Conservation (phyloP, 2,888 invertebrate species). For the Acheta domesticus region DNA sequence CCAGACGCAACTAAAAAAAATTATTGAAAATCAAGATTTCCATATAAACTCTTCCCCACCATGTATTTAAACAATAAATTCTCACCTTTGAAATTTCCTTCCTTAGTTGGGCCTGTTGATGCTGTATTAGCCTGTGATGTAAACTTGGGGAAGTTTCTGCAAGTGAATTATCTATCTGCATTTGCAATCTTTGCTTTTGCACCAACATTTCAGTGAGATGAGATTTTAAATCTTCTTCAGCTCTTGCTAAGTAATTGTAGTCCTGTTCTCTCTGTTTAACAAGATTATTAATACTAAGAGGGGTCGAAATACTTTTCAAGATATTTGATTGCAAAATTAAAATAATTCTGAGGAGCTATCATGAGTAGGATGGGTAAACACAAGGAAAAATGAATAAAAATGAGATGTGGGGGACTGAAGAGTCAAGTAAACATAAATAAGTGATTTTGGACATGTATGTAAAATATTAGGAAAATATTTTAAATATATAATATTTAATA, state of each 20-base stretch:
- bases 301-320: too few species aligned
- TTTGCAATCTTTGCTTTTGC: background rate
- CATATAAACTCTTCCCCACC: background rate
- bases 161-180: background rate
- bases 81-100: background rate
- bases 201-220: background rate
- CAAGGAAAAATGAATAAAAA: too few species aligned
- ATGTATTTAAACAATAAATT: background rate
- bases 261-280: background rate
- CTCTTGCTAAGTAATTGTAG: background rate
- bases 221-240: background rate
- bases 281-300: background rate
- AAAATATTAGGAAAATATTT: too few species aligned
- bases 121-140: background rate
- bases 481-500: too few species aligned
- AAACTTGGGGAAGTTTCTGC: background rate
- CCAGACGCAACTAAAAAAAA: background rate
- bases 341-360: too few species aligned
- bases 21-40: background rate
- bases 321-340: too few species aligned
- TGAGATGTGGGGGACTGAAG: too few species aligned
- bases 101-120: background rate
- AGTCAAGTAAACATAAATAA: too few species aligned
- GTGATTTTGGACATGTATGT: too few species aligned
- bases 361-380: too few species aligned